Conservation (phyloP, 2,888 invertebrate genomes). For the Aelia acuminata region DNA sequence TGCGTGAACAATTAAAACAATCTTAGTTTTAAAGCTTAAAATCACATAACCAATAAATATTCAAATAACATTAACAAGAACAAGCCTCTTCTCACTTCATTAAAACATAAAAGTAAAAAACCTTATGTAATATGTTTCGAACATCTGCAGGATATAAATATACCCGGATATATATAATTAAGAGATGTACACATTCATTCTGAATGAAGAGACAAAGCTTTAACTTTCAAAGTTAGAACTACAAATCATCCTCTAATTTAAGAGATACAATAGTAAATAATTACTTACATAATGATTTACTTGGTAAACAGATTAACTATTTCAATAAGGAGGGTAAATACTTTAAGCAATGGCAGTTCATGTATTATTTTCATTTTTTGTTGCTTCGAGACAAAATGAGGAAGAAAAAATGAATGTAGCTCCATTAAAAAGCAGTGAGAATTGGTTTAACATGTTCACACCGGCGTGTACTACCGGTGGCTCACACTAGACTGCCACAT, state of each 20-base stretch:
- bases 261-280: background rate
- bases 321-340: background rate
- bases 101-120: background rate
- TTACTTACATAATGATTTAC: background rate
- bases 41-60: conserved; percentile 9
- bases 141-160: background rate
- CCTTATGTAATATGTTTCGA: background rate
- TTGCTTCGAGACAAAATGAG: too few relatives aligned
- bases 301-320: background rate
- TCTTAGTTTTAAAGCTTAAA: conserved; percentile 16
- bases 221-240: conserved; percentile 12
- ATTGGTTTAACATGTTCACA: too few relatives aligned
- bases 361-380: background rate
- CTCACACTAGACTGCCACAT: too few relatives aligned
- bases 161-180: background rate
- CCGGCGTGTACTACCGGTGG: too few relatives aligned
- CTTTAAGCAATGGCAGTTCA: background rate
- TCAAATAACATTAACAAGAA: background rate
- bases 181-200: background rate
- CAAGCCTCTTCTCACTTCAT: background rate
- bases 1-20: conserved; percentile 19
- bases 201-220: background rate
- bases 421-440: too few relatives aligned
- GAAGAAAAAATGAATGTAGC: too few relatives aligned
- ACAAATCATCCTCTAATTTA: conserved; percentile 5